These are phyloP conservation scores for Dugesia japonica DNA, from an alignment of 2,888 invertebrate genomes.

Conservation along the genomic window DNA sequence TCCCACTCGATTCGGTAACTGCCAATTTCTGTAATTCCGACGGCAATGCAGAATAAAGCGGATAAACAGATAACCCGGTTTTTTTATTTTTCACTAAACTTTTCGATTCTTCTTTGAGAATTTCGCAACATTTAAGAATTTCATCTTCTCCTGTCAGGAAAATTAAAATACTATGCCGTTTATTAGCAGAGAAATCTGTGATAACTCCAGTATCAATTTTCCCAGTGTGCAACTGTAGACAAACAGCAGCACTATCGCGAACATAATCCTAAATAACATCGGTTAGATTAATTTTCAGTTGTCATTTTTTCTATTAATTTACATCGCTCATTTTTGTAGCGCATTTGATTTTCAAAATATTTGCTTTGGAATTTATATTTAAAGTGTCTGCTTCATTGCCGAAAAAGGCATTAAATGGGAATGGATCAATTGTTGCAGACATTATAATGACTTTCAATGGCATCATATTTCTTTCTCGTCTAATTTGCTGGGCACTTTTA, in stretches of 20 bases:
- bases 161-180: background rate
- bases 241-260: background rate
- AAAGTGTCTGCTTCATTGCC: background rate
- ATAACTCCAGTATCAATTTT: background rate
- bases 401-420: conserved; percentile 30
- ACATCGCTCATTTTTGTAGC: too few relatives aligned
- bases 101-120: background rate
- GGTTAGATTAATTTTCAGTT: too few relatives aligned
- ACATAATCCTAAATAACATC: background rate
- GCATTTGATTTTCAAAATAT: background rate
- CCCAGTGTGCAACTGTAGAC: background rate
- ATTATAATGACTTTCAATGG: conserved; percentile 27
- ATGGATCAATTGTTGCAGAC: conserved; percentile 35
- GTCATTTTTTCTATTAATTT: too few relatives aligned
- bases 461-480: background rate
- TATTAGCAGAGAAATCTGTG: background rate
- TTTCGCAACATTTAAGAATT: background rate
- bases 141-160: conserved; percentile 27
- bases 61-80: background rate
- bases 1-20: background rate
- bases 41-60: conserved; percentile 7
- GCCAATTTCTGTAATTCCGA: background rate
- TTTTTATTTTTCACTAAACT: background rate
- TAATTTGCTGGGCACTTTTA: conserved; percentile 22
- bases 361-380: background rate